These are phyloP conservation scores for Porites lutea DNA, from an alignment of 64 coral and sea anemone species.

Conservation along the genomic window DNA sequence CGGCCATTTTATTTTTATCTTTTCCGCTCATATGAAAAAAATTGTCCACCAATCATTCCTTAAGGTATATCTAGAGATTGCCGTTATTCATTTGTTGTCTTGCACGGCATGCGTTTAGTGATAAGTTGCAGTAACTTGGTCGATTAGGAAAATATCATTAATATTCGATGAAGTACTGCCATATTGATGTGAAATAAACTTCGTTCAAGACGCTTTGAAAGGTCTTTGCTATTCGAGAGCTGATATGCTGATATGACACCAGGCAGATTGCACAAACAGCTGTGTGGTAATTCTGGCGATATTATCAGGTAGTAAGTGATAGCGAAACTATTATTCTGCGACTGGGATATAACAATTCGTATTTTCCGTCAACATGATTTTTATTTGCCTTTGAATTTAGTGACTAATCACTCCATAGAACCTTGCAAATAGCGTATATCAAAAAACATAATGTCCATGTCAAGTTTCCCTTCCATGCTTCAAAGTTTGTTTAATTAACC, in stretches of 20 bases:
- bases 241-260: background rate
- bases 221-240: background rate
- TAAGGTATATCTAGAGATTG: too few relatives aligned
- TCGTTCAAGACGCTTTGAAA: background rate
- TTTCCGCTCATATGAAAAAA: too few relatives aligned
- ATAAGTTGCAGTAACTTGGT: background rate
- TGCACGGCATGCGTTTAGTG: background rate
- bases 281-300: background rate
- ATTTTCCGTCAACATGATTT: background rate
- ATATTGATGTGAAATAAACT: background rate
- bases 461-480: background rate
- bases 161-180: constrained; percentile 26
- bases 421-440: too few relatives aligned
- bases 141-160: constrained; percentile 37
- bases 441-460: background rate
- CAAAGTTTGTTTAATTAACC: background rate
- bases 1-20: too few relatives aligned
- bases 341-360: background rate
- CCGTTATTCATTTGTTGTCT: too few relatives aligned
- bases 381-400: background rate
- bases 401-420: too few relatives aligned
- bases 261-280: background rate
- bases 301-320: background rate
- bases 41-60: too few relatives aligned
- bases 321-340: background rate